Percentiles rank a stretch among this genome's conserved stretches.
These are phyloP conservation scores for Prinia subflava DNA, from an alignment of 2,113 vertebrate genomes.

Conservation along the genomic window DNA sequence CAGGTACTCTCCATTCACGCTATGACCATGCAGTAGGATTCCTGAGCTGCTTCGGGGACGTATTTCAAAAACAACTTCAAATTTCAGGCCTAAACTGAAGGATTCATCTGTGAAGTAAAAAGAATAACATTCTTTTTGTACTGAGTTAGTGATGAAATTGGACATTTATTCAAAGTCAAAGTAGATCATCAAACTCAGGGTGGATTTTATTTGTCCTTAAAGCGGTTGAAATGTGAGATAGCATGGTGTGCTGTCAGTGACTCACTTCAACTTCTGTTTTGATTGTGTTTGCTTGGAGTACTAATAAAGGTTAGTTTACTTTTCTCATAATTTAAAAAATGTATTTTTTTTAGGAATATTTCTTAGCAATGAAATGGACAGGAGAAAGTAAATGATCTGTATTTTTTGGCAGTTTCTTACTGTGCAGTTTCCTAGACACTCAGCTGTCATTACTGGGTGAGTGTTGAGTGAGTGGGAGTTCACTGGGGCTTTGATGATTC, in stretches of 20 bases:
- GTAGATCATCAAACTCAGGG: not conserved
- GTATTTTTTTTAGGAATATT: not conserved
- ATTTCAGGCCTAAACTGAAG: slow-evolving; percentile 83
- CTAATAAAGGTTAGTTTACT: not conserved
- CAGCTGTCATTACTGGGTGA: not conserved
- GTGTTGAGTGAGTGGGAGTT: not conserved
- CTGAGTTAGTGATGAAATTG: not conserved
- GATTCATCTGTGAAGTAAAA: slow-evolving; percentile 80
- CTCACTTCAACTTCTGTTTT: not conserved
- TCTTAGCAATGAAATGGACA: not conserved
- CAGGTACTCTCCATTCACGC: slow-evolving; percentile 78
- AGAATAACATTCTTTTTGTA: not conserved
- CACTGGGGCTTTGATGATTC: not conserved
- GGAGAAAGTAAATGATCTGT: not conserved
- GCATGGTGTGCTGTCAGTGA: not conserved
- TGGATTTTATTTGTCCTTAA: not conserved
- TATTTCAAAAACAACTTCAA: slow-evolving; percentile 89
- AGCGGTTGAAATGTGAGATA: not conserved
- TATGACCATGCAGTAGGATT: slow-evolving; percentile 83
- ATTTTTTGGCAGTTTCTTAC: not conserved
- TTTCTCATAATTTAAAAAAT: not conserved
- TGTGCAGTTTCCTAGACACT: not conserved
- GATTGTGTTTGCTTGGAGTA: not conserved
- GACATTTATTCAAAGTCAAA: not conserved
- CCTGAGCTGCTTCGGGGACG: slow-evolving; percentile 87